Evolutionary conservation across 53 echinoderm and acorn worm genomes (phyloP).

Genomic region (Patiria pectinifera): DNA sequence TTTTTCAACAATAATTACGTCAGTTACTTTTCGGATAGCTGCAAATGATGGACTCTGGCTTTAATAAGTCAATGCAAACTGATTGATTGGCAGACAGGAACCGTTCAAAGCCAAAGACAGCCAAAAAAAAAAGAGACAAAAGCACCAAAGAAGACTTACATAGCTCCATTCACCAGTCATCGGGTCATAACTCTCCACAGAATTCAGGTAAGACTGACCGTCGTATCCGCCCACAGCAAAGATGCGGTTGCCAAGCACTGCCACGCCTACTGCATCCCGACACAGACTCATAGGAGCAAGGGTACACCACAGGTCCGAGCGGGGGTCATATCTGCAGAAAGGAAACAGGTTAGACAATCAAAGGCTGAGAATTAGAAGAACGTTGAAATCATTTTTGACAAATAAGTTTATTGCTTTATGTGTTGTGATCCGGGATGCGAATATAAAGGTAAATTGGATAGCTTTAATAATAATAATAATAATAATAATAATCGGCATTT

Average conservation of each 20-base stretch:
- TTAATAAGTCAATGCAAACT: too few species aligned
- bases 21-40: too few species aligned
- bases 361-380: too few species aligned
- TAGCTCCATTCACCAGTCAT: slow-evolving; percentile 84
- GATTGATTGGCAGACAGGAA: too few species aligned
- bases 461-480: too few species aligned
- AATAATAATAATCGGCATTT: too few species aligned
- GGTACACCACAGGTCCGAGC: slow-evolving; percentile 89
- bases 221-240: slow-evolving; percentile 98
- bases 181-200: slow-evolving; percentile 97
- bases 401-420: too few species aligned
- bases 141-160: slow-evolving; percentile 64
- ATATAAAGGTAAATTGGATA: too few species aligned
- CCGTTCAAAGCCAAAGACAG: background rate
- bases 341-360: background rate
- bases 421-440: too few species aligned
- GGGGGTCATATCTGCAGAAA: slow-evolving; percentile 82
- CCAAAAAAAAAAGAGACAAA: background rate
- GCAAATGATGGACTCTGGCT: too few species aligned
- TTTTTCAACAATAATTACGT: too few species aligned
- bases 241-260: slow-evolving; percentile 90
- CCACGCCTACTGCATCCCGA: slow-evolving; percentile 93
- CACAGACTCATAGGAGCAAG: slow-evolving; percentile 95
- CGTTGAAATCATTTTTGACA: too few species aligned
- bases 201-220: slow-evolving; percentile 85